Evolutionary conservation across 2,888 invertebrate species (phyloP).

Genomic region (Orthosia incerta): DNA sequence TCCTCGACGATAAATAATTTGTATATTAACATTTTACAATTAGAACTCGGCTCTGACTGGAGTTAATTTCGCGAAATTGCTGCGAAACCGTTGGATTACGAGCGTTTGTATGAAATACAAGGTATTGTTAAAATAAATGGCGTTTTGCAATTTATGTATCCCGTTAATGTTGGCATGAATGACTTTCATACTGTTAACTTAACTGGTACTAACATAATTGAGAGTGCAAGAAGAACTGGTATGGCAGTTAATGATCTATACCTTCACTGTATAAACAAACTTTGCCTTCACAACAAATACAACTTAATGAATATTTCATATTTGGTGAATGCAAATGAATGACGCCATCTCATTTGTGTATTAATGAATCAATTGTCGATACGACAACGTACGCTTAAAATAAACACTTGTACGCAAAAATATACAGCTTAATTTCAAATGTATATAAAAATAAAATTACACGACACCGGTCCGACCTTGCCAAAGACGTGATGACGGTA

Average conservation of each 20-base stretch:
- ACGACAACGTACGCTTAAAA: slow-evolving; percentile 15
- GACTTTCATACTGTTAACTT: slow-evolving; percentile 29
- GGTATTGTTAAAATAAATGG: slow-evolving; percentile 40
- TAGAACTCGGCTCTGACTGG: slow-evolving; percentile 35
- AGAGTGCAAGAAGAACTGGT: slow-evolving; percentile 25
- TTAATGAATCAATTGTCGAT: slow-evolving; percentile 25
- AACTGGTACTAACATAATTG: slow-evolving; percentile 21
- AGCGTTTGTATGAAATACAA: slow-evolving; percentile 37
- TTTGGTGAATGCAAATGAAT: slow-evolving; percentile 45
- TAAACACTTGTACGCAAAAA: slow-evolving; percentile 4
- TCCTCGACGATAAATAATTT: slow-evolving; percentile 54
- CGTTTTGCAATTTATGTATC: slow-evolving; percentile 28
- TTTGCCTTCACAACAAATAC: slow-evolving; percentile 20
- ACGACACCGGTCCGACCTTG: slow-evolving; percentile 75
- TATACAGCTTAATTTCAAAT: slow-evolving; percentile 5
- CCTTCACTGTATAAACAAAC: slow-evolving; percentile 22
- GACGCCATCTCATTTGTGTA: slow-evolving; percentile 27
- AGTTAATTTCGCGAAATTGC: slow-evolving; percentile 51
- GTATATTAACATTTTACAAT: slow-evolving; percentile 56
- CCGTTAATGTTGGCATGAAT: slow-evolving; percentile 39
- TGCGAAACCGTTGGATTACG: slow-evolving; percentile 33
- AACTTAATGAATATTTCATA: slow-evolving; percentile 39
- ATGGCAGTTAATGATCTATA: slow-evolving; percentile 22
- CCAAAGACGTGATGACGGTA: slow-evolving; percentile 43
- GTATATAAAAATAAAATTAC: slow-evolving; percentile 44